Percentiles rank a stretch among this genome's conserved stretches.
Conservation (phyloP, 2,113 vertebrate genomes). For the Sus scrofa region DNA sequence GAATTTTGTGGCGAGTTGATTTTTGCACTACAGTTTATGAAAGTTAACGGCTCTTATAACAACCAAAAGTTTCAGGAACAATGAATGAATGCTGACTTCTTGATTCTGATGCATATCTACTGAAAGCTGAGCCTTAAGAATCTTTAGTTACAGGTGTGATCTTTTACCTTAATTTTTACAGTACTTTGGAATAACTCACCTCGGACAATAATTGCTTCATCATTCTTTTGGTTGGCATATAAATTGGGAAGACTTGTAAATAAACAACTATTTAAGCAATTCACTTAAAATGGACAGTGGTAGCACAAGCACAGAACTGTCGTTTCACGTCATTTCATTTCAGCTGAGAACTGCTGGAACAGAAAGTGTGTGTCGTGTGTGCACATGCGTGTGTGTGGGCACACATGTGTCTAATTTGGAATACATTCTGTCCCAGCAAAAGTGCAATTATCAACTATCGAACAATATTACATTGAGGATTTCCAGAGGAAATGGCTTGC, state of each 20-base stretch:
- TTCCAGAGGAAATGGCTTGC: background rate
- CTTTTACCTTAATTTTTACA: background rate
- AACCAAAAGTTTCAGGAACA: background rate
- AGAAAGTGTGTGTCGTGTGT: background rate
- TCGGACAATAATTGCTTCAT: background rate
- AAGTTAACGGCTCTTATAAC: background rate
- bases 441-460: background rate
- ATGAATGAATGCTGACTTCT: background rate
- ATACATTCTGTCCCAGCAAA: background rate
- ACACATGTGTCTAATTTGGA: background rate
- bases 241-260: constrained; percentile 5
- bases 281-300: background rate
- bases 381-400: background rate
- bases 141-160: background rate
- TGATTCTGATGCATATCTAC: background rate
- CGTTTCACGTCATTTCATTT: background rate
- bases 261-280: constrained; percentile 9
- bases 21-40: background rate
- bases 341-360: background rate
- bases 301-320: background rate
- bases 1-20: background rate
- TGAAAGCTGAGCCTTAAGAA: background rate
- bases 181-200: background rate
- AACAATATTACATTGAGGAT: background rate
- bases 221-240: background rate